Conservation (phyloP, 2,888 invertebrate species). For the Ethmia dodecea region DNA sequence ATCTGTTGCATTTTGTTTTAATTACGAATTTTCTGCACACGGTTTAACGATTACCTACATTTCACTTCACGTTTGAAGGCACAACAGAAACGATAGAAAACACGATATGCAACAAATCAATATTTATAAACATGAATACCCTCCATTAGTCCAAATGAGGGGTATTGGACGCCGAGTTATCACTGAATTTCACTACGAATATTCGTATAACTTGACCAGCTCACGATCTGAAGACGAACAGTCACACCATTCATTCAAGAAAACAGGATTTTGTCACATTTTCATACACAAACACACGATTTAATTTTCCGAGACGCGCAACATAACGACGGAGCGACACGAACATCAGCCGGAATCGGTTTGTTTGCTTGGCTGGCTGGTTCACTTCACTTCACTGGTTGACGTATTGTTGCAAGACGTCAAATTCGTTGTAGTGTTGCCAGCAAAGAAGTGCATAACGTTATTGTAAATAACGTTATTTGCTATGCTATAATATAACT, state of each 20-base stretch:
- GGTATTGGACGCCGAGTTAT: conserved; percentile 25
- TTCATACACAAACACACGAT: conserved; percentile 58
- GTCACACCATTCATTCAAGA: conserved; percentile 39
- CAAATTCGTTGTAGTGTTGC: neutral
- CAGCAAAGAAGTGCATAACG: too few species aligned
- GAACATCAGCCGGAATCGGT: conserved; percentile 41
- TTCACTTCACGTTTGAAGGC: conserved; percentile 46
- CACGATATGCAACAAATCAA: conserved; percentile 64
- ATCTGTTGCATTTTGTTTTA: conserved; percentile 59
- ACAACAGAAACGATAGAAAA: conserved; percentile 42
- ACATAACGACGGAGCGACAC: conserved; percentile 29
- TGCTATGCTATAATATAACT: too few species aligned
- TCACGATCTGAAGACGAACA: conserved; percentile 11
- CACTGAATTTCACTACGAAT: conserved; percentile 28
- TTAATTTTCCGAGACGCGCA: conserved; percentile 24
- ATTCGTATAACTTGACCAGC: conserved; percentile 14
- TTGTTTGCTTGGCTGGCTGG: conserved; percentile 46
- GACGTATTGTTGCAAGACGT: neutral
- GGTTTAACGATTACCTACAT: conserved; percentile 51
- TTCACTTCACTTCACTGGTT: too few species aligned
- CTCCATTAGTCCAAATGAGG: conserved; percentile 39
- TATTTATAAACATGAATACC: conserved; percentile 73
- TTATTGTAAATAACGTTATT: too few species aligned
- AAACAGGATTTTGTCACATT: conserved; percentile 34
- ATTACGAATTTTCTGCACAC: conserved; percentile 23